These are phyloP conservation scores for Megastigmus dorsalis DNA, from an alignment of 2,888 invertebrate species.

Conservation along the genomic window DNA sequence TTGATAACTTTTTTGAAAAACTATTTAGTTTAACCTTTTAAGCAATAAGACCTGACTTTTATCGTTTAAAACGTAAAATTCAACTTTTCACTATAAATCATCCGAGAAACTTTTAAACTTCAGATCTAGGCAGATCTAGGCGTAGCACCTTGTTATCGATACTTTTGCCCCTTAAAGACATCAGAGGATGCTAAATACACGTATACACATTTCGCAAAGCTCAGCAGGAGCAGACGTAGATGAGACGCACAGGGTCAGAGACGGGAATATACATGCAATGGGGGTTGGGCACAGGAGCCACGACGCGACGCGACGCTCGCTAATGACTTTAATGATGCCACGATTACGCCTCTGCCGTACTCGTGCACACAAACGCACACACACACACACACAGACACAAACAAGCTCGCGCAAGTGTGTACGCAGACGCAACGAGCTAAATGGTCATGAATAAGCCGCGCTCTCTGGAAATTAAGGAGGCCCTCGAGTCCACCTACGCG, in stretches of 20 bases:
- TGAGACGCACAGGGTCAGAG: neutral
- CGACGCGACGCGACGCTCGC: constrained; percentile 35
- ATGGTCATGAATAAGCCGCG: constrained; percentile 21
- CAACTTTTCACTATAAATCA: too few relatives aligned
- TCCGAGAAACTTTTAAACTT: too few relatives aligned
- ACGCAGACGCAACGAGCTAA: neutral
- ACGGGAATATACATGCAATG: too few relatives aligned
- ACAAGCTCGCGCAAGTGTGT: too few relatives aligned
- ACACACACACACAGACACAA: neutral
- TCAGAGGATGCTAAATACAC: neutral
- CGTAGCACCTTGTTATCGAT: too few relatives aligned
- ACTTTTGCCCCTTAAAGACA: too few relatives aligned
- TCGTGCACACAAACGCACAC: constrained; percentile 35
- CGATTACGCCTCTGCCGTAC: constrained; percentile 54
- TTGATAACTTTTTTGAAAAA: too few relatives aligned
- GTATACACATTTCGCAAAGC: neutral
- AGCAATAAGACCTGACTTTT: too few relatives aligned
- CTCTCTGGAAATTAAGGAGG: constrained; percentile 29
- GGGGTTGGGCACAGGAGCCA: constrained; percentile 18
- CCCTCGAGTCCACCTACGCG: constrained; percentile 24
- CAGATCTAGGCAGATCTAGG: too few relatives aligned
- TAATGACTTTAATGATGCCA: constrained; percentile 61
- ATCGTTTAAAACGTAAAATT: too few relatives aligned
- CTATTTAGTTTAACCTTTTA: too few relatives aligned
- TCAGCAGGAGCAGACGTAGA: neutral